phyloP scores from a whole-genome alignment of 2,113 vertebrate genomes.

The Gila orcuttii region DNA sequence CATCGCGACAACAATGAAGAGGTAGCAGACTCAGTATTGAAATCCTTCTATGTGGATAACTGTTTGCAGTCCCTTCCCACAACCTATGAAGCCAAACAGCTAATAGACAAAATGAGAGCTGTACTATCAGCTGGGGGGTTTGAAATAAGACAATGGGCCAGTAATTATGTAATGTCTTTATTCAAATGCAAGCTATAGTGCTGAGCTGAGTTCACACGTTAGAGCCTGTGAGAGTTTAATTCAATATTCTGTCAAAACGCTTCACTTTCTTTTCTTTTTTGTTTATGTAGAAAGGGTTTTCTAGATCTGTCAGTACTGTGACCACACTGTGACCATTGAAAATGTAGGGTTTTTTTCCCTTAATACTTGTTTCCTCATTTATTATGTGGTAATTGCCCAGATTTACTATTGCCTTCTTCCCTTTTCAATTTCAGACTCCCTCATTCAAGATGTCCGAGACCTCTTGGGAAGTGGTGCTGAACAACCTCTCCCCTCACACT shows the following conservation, averaged over 20 bases:
- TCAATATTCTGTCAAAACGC: too few relatives aligned
- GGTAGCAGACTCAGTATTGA: background rate
- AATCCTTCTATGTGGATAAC: slow-evolving; percentile 49
- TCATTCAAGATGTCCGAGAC: slow-evolving; percentile 7
- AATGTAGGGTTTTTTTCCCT: background rate
- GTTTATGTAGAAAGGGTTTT: too few relatives aligned
- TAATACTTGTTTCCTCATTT: background rate
- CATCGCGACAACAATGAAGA: background rate
- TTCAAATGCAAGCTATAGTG: too few relatives aligned
- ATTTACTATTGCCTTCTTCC: background rate
- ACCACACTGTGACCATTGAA: background rate
- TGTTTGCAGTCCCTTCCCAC: slow-evolving; percentile 14
- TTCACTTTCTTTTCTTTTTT: too few relatives aligned
- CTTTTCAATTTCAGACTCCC: slow-evolving; percentile 2
- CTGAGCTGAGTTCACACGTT: too few relatives aligned
- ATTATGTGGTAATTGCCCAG: background rate
- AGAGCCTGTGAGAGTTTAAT: too few relatives aligned
- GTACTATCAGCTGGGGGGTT: slow-evolving; percentile 28
- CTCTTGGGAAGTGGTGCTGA: background rate
- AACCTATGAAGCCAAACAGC: background rate
- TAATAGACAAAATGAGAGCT: background rate
- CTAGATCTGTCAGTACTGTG: too few relatives aligned
- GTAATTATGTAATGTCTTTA: background rate
- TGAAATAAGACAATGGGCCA: slow-evolving; percentile 26
- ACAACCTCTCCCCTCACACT: background rate